These are phyloP conservation scores for Tetragonula carbonaria DNA, from an alignment of 2,888 invertebrate genomes.

Conservation along the genomic window DNA sequence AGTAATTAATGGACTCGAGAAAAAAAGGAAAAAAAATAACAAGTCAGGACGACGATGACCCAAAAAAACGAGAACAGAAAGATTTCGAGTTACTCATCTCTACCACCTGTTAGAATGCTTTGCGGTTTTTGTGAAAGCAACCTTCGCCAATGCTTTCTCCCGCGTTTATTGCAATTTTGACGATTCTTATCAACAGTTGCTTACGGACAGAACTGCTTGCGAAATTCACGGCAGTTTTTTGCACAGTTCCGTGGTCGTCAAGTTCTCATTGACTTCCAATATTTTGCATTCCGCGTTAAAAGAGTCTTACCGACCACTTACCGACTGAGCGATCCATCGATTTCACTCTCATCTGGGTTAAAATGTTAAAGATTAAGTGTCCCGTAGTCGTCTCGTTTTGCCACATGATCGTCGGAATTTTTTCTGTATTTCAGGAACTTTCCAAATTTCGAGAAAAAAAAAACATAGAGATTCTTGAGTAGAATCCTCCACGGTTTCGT, in stretches of 20 bases:
- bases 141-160: slow-evolving; percentile 49
- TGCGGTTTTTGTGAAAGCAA: slow-evolving; percentile 50
- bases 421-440: not conserved
- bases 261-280: not conserved
- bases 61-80: not conserved
- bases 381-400: not conserved
- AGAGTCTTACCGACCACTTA: slow-evolving; percentile 3
- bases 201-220: not conserved
- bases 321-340: not conserved
- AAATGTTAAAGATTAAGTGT: not conserved
- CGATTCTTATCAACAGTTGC: slow-evolving; percentile 15
- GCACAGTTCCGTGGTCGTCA: no score
- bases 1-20: not conserved
- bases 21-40: not conserved
- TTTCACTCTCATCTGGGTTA: not conserved
- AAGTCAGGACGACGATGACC: not conserved
- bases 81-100: not conserved
- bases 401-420: not conserved
- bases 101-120: not conserved
- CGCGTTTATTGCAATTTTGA: slow-evolving; percentile 30
- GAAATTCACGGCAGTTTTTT: slow-evolving; percentile 13
- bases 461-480: not conserved
- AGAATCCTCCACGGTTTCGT: not conserved
- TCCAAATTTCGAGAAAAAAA: not conserved
- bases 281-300: not conserved